These are phyloP conservation scores for Manis javanica DNA, from an alignment of 2,797 vertebrate genomes.

Conservation along the genomic window DNA sequence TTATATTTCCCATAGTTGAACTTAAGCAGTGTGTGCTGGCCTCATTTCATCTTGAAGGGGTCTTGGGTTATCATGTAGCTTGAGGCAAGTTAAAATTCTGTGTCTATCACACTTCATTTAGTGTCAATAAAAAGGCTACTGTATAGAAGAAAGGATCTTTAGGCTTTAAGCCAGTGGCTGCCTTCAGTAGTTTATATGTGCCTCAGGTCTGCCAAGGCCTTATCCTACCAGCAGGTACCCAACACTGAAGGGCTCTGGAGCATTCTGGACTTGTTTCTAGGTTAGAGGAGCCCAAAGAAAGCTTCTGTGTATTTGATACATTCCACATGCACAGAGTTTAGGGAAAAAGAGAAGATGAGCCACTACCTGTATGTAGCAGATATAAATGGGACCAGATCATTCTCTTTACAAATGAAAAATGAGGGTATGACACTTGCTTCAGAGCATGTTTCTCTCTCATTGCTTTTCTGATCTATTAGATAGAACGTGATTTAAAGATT, in stretches of 20 bases:
- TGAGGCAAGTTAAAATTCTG: constrained; percentile 10
- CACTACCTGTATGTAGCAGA: neutral
- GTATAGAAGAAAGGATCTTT: neutral
- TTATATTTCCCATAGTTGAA: constrained; percentile 17
- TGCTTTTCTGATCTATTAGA: constrained; percentile 2
- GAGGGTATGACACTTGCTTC: neutral
- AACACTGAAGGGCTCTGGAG: neutral
- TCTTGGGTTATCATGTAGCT: neutral
- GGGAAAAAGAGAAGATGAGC: neutral
- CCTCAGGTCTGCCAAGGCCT: neutral
- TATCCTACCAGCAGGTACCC: neutral
- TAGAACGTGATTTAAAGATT: constrained; percentile 8
- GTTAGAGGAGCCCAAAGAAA: neutral
- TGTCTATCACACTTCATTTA: neutral
- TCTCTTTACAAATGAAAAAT: constrained; percentile 33
- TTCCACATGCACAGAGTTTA: neutral
- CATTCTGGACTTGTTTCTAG: neutral
- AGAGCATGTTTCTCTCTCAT: constrained; percentile 15
- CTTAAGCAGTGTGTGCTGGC: neutral
- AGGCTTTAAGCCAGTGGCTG: neutral
- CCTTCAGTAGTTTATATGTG: neutral
- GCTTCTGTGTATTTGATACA: neutral
- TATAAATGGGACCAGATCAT: neutral
- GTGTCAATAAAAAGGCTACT: constrained; percentile 3
- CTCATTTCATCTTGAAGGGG: neutral